phyloP scores from a whole-genome alignment of 2,113 vertebrate genomes.

The Spea multiplicata region DNA sequence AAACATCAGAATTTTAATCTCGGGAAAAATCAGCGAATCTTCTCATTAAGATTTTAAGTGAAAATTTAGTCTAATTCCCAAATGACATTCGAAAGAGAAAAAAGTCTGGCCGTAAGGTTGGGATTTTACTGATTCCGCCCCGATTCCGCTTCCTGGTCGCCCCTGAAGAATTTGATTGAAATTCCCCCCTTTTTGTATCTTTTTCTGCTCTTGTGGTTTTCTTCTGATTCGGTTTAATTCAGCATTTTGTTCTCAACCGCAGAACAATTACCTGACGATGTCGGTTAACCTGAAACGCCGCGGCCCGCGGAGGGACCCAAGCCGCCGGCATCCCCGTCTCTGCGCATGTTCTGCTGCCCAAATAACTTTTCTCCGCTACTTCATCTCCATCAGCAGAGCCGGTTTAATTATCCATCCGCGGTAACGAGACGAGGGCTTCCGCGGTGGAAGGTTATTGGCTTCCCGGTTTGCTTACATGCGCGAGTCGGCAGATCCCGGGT shows the following conservation, averaged over 20 bases:
- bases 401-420: conserved; percentile 59
- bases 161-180: conserved; percentile 59
- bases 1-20: too few relatives aligned
- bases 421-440: conserved; percentile 30
- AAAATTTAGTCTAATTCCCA: too few relatives aligned
- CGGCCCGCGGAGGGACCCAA: conserved; percentile 71
- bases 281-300: conserved; percentile 88
- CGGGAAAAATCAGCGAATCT: too few relatives aligned
- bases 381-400: conserved; percentile 52
- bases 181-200: conserved; percentile 58
- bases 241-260: conserved; percentile 85
- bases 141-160: conserved; percentile 58
- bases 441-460: too few relatives aligned
- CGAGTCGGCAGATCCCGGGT: background rate
- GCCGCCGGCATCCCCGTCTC: conserved; percentile 62
- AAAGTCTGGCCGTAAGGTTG: too few relatives aligned
- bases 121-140: conserved; percentile 46
- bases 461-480: too few relatives aligned
- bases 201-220: conserved; percentile 73
- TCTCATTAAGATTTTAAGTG: too few relatives aligned
- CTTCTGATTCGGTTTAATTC: conserved; percentile 80
- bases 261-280: conserved; percentile 95
- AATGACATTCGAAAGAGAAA: too few relatives aligned
- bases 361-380: conserved; percentile 52
- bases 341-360: background rate